These are phyloP conservation scores for Caerostris darwini DNA, from an alignment of 1,140 invertebrate species.

Conservation along the genomic window DNA sequence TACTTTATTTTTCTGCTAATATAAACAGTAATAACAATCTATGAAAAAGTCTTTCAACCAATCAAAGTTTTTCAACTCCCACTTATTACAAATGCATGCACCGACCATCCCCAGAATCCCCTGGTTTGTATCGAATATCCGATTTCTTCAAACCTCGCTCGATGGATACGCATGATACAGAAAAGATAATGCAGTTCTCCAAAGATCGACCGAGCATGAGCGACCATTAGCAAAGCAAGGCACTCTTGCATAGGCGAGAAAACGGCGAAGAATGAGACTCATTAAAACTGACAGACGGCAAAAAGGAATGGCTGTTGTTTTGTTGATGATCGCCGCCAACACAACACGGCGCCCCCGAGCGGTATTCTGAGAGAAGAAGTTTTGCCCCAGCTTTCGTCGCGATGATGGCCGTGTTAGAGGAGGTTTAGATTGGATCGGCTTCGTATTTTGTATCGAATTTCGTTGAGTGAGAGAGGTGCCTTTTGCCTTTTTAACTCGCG, in stretches of 20 bases:
- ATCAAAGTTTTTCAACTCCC: no score
- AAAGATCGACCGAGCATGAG: not conserved
- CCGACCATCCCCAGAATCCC: not conserved
- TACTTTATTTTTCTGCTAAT: no score
- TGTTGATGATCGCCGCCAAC: not conserved
- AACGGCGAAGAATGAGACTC: constrained; percentile 1
- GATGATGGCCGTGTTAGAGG: not conserved
- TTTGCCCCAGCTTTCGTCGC: not conserved
- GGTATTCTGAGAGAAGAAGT: no score
- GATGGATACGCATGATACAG: not conserved
- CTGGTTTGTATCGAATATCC: not conserved
- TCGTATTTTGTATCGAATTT: not conserved
- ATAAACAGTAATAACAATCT: no score
- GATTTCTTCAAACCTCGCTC: not conserved
- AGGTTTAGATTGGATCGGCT: not conserved
- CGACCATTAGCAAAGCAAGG: no score
- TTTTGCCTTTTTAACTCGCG: constrained; percentile 3
- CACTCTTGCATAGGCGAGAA: not conserved
- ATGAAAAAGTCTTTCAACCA: no score
- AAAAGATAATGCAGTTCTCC: no score
- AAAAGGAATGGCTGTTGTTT: constrained; percentile 23
- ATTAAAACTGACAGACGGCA: constrained; percentile 61
- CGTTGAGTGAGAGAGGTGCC: not conserved
- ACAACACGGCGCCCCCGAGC: not conserved
- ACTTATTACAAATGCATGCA: not conserved